Base-by-base conservation (phyloP, 2,113 vertebrate species). In the Rhinolophus sinicus region DNA sequence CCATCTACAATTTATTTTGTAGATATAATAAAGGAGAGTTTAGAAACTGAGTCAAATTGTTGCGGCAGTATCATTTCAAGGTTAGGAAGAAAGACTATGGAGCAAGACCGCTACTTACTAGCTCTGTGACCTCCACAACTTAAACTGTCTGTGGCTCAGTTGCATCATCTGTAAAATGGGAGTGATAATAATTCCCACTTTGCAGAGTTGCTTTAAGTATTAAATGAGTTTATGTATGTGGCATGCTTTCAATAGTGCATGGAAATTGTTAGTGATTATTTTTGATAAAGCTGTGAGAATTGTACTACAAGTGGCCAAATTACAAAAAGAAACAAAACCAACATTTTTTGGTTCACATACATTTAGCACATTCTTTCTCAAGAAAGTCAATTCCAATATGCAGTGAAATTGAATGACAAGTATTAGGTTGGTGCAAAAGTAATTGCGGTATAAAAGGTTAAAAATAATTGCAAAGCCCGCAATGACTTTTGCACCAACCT, bases 371-470 rank as follows among this genome's bases (percentile, higher is more conserved):
- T 90, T 84, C 73, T 95, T 93, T 72, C 89, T 92, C 89, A 78
- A 84, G 82, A 96, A 97, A 56, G 67, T 52, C 83, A 69, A 92
- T 96, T 70, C 85, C 83, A 76, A 85, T 58, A 77, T 60, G 93
- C 67, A 72, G 88, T 85, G 93, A 97, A 91, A 75, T 54, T 65
- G 91, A 93, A 95, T 84, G 94, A 95, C 90, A 94, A 96, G 93
- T 80, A 44, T 44, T 6, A 44, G 40, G 40, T 44, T 44, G 40
- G 40, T 44, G 40, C 40, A 44, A 44, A 44, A 40, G 40, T 40
- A 3, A 44, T 44, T 44, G 40, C 6, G 40, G 40, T 44, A 44
- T 44, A 44, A 44, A 44, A 44, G 40, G 40, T 44, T 5, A 44
- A 44, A 44, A 44, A 44, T 44, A 44, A 44, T 44, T 44, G 40